These are phyloP conservation scores for Nestor notabilis DNA, from an alignment of 2,113 vertebrate genomes.

Conservation along the genomic window DNA sequence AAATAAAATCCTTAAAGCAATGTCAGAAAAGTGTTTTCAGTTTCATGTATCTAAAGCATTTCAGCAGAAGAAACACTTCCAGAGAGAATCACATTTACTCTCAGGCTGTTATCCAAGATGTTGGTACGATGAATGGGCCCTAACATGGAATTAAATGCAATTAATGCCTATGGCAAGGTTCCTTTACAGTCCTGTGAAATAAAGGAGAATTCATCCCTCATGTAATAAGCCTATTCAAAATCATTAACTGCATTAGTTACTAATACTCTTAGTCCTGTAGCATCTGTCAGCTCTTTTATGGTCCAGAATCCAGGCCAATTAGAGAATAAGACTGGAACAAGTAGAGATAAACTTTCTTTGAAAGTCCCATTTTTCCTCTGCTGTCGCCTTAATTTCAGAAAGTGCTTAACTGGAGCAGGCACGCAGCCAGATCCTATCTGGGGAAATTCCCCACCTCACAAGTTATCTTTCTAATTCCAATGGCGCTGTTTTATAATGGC, in stretches of 20 bases:
- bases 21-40: neutral
- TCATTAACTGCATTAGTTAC: constrained; percentile 16
- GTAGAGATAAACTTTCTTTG: neutral
- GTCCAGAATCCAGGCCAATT: neutral
- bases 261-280: neutral
- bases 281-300: neutral
- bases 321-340: neutral
- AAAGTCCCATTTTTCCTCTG: neutral
- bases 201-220: constrained; percentile 5
- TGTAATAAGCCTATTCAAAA: neutral
- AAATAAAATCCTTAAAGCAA: neutral
- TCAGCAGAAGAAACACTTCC: neutral
- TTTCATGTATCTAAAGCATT: neutral
- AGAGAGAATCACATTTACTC: neutral
- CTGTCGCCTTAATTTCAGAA: neutral
- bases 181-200: neutral
- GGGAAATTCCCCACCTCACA: neutral
- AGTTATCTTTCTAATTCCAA: constrained; percentile 8
- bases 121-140: neutral
- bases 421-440: neutral
- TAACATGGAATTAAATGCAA: constrained; percentile 22
- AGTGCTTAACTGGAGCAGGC: neutral
- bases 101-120: constrained; percentile 10
- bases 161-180: neutral
- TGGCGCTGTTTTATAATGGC: neutral